phyloP scores from a whole-genome alignment of 2,113 vertebrate species.

The Garra rufa region DNA sequence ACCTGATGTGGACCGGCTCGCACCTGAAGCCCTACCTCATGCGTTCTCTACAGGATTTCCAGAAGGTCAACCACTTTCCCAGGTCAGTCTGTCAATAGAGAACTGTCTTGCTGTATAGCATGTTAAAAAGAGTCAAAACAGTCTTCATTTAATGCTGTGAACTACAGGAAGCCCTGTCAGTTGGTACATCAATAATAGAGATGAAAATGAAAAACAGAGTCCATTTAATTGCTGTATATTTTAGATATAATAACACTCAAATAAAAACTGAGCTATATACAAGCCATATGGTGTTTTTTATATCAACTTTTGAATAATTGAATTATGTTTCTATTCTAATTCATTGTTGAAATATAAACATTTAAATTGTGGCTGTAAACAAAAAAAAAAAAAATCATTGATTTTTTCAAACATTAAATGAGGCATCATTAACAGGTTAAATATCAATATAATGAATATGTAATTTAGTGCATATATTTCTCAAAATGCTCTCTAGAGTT shows the following conservation, averaged over 20 bases:
- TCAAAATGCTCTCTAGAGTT: too few relatives aligned
- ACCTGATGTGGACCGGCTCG: constrained; percentile 98
- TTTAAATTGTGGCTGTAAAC: background rate
- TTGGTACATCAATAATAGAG: too few relatives aligned
- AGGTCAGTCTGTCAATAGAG: constrained; percentile 76
- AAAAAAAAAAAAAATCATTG: background rate
- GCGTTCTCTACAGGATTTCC: constrained; percentile 89
- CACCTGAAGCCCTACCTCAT: constrained; percentile 93
- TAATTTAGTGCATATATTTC: background rate
- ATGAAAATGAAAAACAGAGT: too few relatives aligned
- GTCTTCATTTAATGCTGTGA: too few relatives aligned
- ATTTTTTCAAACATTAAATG: background rate
- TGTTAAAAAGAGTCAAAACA: too few relatives aligned
- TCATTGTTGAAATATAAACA: background rate
- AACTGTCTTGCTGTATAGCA: background rate
- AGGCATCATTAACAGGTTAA: background rate
- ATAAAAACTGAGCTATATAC: too few relatives aligned
- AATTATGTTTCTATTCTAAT: background rate
- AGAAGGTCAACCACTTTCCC: constrained; percentile 98
- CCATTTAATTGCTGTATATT: too few relatives aligned
- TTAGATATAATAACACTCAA: too few relatives aligned
- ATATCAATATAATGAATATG: background rate
- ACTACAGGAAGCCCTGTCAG: too few relatives aligned
- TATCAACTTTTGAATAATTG: background rate
- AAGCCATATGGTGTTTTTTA: too few relatives aligned